Evolutionary conservation across 2,113 vertebrate genomes (phyloP).

Genomic region (human (Homo sapiens)): GRCh38 chr5:148322001-148322500

Average conservation of each 20-base stretch:
- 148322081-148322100: not conserved
- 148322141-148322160: not conserved
- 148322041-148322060: not conserved
- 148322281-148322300: not conserved
- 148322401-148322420: not conserved
- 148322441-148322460: not conserved
- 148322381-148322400: not conserved
- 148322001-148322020: not conserved
- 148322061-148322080: not conserved
- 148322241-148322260: not conserved
- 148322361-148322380: not conserved
- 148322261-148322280: not conserved
- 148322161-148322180: not conserved
- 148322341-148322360: not conserved
- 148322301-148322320: not conserved
- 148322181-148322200: not conserved
- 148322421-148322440: not conserved
- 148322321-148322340: not conserved
- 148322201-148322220: too few relatives aligned
- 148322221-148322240: not conserved
- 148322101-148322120: not conserved
- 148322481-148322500: not conserved
- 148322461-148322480: not conserved
- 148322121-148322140: not conserved
- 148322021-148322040: not conserved